These are phyloP conservation scores for Tetramorium simillimum DNA, from an alignment of 1,140 invertebrate species.

Conservation along the genomic window DNA sequence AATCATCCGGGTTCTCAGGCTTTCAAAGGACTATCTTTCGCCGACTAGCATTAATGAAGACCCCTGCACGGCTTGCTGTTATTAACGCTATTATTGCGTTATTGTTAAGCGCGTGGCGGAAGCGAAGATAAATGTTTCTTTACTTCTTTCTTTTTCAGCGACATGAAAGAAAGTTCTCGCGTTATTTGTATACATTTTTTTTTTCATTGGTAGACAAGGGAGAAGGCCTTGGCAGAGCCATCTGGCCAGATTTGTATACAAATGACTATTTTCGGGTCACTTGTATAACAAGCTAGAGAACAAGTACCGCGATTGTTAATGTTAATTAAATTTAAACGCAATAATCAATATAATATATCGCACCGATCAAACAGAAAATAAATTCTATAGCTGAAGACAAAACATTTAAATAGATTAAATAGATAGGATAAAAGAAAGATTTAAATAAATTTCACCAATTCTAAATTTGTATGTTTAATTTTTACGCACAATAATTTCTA, in stretches of 20 bases:
- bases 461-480: too few species aligned
- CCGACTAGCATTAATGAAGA: conserved; percentile 7
- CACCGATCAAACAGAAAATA: not conserved
- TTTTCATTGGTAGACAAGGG: too few species aligned
- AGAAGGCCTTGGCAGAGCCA: too few species aligned
- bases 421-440: too few species aligned
- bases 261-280: not conserved
- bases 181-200: too few species aligned
- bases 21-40: conserved; percentile 38
- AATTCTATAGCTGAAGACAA: not conserved
- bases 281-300: not conserved
- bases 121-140: conserved; percentile 8
- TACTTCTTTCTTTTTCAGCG: not conserved
- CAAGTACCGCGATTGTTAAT: not conserved
- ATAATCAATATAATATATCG: not conserved
- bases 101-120: not conserved
- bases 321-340: not conserved
- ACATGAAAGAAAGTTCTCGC: not conserved
- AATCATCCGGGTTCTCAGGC: conserved; percentile 41
- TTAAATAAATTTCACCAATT: not conserved
- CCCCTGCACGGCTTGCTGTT: not conserved
- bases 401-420: not conserved
- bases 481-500: not conserved
- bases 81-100: conserved; percentile 50
- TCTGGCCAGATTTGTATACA: too few species aligned